Percentiles rank a stretch among this genome's conserved stretches.
These are phyloP conservation scores for Coregonus clupeaformis DNA, from an alignment of 2,113 vertebrate genomes.

Conservation along the genomic window DNA sequence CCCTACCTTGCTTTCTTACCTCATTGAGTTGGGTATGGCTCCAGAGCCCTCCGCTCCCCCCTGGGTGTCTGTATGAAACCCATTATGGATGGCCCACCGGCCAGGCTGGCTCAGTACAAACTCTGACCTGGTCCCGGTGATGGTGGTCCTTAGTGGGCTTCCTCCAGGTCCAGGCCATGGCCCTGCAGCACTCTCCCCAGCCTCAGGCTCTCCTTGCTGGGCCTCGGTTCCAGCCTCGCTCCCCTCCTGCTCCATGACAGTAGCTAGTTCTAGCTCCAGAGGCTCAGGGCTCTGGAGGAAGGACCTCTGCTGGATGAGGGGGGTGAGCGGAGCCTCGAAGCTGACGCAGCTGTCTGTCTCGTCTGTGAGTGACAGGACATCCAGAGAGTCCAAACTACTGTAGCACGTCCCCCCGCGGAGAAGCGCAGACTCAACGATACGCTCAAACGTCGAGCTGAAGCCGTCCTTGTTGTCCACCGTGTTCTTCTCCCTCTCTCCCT, in stretches of 20 bases:
- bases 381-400: slow-evolving; percentile 94
- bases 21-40: slow-evolving; percentile 85
- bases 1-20: slow-evolving; percentile 70
- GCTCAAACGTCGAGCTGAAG: slow-evolving; percentile 95
- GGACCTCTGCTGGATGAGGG: slow-evolving; percentile 92
- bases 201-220: slow-evolving; percentile 47
- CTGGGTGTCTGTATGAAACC: slow-evolving; percentile 79
- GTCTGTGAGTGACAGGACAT: slow-evolving; percentile 91
- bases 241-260: slow-evolving; percentile 75
- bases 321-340: slow-evolving; percentile 92
- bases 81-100: slow-evolving; percentile 83
- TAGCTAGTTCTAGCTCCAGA: slow-evolving; percentile 78
- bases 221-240: slow-evolving; percentile 73
- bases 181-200: slow-evolving; percentile 11
- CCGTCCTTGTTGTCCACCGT: slow-evolving; percentile 87
- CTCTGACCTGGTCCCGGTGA: slow-evolving; percentile 92
- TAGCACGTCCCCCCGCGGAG: slow-evolving; percentile 90
- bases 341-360: slow-evolving; percentile 98
- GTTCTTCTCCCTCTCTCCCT: slow-evolving; percentile 70
- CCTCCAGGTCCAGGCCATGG: slow-evolving; percentile 56
- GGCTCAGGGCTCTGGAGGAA: slow-evolving; percentile 84
- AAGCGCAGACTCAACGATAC: slow-evolving; percentile 93
- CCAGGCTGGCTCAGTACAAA: slow-evolving; percentile 87
- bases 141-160: slow-evolving; percentile 87
- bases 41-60: slow-evolving; percentile 70